Percentiles rank a stretch among this genome's conserved stretches.
Conservation (phyloP, 2,888 invertebrate species). For the Rhaphigaster nebulosa region DNA sequence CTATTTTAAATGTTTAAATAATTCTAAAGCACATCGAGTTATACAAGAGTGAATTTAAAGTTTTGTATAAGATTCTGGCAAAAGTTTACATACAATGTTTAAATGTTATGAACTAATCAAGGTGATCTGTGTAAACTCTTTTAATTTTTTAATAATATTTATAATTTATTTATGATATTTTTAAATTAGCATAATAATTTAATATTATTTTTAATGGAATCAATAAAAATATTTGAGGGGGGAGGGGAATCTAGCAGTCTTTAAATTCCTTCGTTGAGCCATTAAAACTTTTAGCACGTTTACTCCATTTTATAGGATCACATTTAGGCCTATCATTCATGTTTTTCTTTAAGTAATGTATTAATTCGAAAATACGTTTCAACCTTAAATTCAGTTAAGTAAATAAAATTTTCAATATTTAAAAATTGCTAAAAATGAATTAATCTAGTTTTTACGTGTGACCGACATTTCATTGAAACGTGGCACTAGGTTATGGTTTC, state of each 20-base stretch:
- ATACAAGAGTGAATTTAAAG: not conserved
- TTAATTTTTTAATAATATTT: not conserved
- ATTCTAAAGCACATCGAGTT: not conserved
- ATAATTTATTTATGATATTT: not conserved
- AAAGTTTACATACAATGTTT: not conserved
- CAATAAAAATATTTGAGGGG: not conserved
- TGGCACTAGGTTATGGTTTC: not conserved
- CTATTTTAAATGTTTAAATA: not conserved
- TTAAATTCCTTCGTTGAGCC: slow-evolving; percentile 23
- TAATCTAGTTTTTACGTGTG: not conserved
- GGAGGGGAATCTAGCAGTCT: slow-evolving; percentile 1
- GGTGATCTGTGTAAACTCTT: not conserved
- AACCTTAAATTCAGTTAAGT: not conserved
- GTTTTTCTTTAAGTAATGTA: not conserved
- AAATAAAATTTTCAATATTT: not conserved
- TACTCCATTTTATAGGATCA: not conserved
- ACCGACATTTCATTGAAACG: slow-evolving; percentile 14
- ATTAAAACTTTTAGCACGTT: not conserved
- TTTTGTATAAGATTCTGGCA: not conserved
- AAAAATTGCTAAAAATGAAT: not conserved
- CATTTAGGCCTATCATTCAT: not conserved
- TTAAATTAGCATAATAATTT: not conserved
- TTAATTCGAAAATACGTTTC: not conserved
- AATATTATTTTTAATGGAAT: not conserved
- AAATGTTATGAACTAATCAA: not conserved